These are phyloP conservation scores for Octodon degus DNA, from an alignment of 2,113 vertebrate species.

Conservation along the genomic window DNA sequence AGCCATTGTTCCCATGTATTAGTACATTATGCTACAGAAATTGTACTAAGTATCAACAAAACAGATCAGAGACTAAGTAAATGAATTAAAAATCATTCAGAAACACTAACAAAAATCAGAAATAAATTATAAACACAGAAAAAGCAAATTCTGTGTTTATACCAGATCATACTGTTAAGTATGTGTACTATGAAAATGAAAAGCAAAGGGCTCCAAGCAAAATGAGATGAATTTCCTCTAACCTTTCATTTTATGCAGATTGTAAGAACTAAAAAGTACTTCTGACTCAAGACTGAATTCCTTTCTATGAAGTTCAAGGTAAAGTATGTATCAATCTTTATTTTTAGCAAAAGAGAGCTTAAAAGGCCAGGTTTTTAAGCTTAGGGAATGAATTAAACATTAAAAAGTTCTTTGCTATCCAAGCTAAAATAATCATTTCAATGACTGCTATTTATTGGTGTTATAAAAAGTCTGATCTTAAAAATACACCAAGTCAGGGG, in stretches of 20 bases:
- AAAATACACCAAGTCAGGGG: background rate
- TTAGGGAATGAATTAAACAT: background rate
- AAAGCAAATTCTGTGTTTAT: background rate
- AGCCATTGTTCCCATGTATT: background rate
- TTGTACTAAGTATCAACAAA: background rate
- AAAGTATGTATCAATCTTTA: background rate
- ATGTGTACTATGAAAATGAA: background rate
- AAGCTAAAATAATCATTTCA: constrained; percentile 5
- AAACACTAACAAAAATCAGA: background rate
- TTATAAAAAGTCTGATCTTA: background rate
- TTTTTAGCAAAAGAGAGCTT: background rate
- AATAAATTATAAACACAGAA: background rate
- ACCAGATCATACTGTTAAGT: background rate
- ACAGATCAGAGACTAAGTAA: background rate
- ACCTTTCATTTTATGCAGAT: background rate
- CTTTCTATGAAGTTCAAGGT: background rate
- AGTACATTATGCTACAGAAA: background rate
- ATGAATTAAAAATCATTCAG: background rate
- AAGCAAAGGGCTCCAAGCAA: background rate
- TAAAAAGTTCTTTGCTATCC: background rate
- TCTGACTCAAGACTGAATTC: background rate
- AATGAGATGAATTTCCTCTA: background rate
- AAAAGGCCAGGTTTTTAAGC: background rate
- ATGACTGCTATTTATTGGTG: background rate
- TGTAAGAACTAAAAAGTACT: background rate